Percentiles rank a stretch among this genome's conserved stretches.
These are phyloP conservation scores for Phenganax subtilis DNA, from an alignment of 92 coral and sea anemone species.

Conservation along the genomic window DNA sequence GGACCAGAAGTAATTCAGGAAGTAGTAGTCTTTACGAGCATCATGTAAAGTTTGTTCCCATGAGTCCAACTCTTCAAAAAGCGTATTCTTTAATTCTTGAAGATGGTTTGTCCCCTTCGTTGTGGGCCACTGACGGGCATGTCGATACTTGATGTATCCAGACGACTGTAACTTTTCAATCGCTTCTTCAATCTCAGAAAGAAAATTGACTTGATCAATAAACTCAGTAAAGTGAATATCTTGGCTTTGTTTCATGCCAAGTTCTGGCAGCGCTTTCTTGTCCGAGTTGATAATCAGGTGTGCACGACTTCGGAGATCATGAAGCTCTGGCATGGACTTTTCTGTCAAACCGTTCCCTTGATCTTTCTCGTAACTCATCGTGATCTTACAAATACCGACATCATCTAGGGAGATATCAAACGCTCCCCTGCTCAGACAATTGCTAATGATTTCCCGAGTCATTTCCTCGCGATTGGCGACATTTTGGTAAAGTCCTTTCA, in stretches of 20 bases:
- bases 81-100: conserved; percentile 27
- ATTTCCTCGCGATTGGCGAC: conserved; percentile 85
- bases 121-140: conserved; percentile 2
- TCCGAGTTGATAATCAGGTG: conserved; percentile 39
- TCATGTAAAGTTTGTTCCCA: conserved; percentile 38
- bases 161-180: conserved; percentile 35
- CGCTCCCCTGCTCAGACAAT: conserved; percentile 45
- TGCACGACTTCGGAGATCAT: conserved; percentile 53
- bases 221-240: conserved; percentile 36
- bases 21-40: conserved; percentile 41
- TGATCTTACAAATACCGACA: conserved; percentile 48
- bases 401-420: conserved; percentile 41
- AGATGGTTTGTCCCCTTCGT: conserved; percentile 17
- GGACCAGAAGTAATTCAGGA: conserved; percentile 42
- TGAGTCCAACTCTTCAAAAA: conserved; percentile 28
- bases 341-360: not conserved
- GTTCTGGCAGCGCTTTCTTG: not conserved
- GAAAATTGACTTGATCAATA: conserved; percentile 43
- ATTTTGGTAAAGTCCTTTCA: conserved; percentile 67
- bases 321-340: conserved; percentile 41
- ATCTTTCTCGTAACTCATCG: conserved; percentile 47
- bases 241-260: not conserved
- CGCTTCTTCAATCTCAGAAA: conserved; percentile 33
- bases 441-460: conserved; percentile 73
- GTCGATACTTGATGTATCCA: conserved; percentile 38